Base-by-base conservation (phyloP, 1,140 invertebrate genomes). In the Leptoteleia sp. region DNA sequence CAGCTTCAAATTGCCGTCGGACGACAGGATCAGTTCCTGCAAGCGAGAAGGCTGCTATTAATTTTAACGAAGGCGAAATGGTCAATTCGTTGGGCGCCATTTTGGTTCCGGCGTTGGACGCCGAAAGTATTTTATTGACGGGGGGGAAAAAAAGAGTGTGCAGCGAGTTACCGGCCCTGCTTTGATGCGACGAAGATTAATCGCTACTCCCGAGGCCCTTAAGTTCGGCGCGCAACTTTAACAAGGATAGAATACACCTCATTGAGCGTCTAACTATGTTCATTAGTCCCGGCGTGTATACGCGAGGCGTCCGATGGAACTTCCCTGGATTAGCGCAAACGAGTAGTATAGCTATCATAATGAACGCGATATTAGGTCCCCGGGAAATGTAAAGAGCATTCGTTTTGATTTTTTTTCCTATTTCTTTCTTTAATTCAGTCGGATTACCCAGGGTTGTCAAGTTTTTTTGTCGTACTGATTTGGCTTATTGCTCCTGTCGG, bases 11-110 rank as follows among this genome's bases (percentile, higher is more conserved):
- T 90, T 88, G 2, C 91, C 91, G n/a, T 92, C 90, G 2, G 92
- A 89, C 13, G 90, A 88, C 15, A 92, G 81, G 11, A 90, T 91
- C 81, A 92, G 86, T 77, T 92, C 91, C 92, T 92, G 89, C 3
- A 17, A 54, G 45, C 22, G 0, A 57, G 15, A 45, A 40, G 7
- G 13, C 16, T 11, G 12, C 5, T 40, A 35, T 45, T 33, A 31
- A 9, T n/a, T 17, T 31, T 40, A 15, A 31, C 16, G 0, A 15
- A 35, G 1, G 6, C 5, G n/a, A n/a, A n/a, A n/a, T 16, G 6
- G 22, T 27, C 7, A 2, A 27, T 13, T 13, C 4, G 3, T 6
- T 1, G 33, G 33, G 33, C 7, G 13, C 37, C 5, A 17, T 0
- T 1, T 0, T 8, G 31, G 12, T 52, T 48, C 13, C 12, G 17